These are phyloP conservation scores for Drosophila nasuta DNA, from an alignment of 1,140 invertebrate genomes.

Conservation along the genomic window DNA sequence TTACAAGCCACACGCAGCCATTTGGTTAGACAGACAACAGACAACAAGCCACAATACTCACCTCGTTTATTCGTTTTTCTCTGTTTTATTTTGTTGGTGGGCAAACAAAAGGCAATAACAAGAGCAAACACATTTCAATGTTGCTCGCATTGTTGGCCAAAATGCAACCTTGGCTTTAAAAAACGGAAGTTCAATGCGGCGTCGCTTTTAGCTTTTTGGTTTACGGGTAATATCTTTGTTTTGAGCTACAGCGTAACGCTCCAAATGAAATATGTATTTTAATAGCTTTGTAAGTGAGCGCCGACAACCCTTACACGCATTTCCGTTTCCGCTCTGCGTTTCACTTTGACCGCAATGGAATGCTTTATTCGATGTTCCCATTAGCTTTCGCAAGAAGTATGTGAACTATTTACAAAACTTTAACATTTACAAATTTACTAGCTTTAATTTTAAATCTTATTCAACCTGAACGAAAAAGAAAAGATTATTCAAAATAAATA, in stretches of 20 bases:
- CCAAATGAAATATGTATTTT: slow-evolving; percentile 11
- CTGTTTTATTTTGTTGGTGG: slow-evolving; percentile 17
- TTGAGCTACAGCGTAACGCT: neutral
- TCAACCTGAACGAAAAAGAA: neutral
- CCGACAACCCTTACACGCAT: slow-evolving; percentile 24
- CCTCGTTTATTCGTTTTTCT: too few relatives aligned
- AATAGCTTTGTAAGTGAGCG: slow-evolving; percentile 9
- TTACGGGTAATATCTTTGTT: slow-evolving; percentile 4
- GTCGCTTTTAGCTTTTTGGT: slow-evolving; percentile 34
- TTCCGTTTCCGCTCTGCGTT: slow-evolving; percentile 25
- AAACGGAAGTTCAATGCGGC: slow-evolving; percentile 72
- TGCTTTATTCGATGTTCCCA: too few relatives aligned
- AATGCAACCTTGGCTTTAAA: slow-evolving; percentile 70
- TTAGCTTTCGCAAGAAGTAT: too few relatives aligned
- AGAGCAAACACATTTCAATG: slow-evolving; percentile 48
- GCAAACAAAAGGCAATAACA: slow-evolving; percentile 55
- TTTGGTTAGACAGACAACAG: slow-evolving; percentile 33
- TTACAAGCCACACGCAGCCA: slow-evolving; percentile 49
- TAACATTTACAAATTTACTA: too few relatives aligned
- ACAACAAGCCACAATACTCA: slow-evolving; percentile 17
- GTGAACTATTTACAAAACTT: too few relatives aligned
- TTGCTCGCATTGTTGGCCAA: slow-evolving; percentile 57
- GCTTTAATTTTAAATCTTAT: neutral
- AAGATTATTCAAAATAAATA: neutral
- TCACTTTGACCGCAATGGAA: neutral